Base-by-base conservation (phyloP, 2,888 invertebrate species). In the Trichogramma evanescens region DNA sequence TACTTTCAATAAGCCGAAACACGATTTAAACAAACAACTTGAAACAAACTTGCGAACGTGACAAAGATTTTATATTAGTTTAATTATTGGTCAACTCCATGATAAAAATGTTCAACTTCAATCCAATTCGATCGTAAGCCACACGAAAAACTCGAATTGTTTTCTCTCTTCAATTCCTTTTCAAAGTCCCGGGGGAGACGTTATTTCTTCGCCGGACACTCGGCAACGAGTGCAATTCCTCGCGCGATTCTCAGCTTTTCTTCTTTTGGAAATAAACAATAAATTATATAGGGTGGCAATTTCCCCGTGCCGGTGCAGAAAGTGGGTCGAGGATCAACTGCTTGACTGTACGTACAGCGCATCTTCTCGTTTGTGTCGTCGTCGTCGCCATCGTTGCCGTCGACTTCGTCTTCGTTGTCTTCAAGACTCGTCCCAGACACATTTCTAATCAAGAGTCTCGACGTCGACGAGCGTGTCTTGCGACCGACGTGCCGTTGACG, bases 241-340 rank as follows among this genome's bases (percentile, higher is more conserved):
- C 46, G 57, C 26, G 26, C 56, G 54, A 53, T 57, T 50, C 56
- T 56, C 58, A 49, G 50, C 56, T 50, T 52, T 42, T 52, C 54
- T 54, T 42, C 43, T 58, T 55, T 58, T 49, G 55, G 52, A 62
- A 62, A 62, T 55, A 58, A 62, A 62, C 62, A 62, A 62, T 62
- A 62, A 57, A 61, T 52, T 61, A 50, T 58, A 61, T 46, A 48
- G 13, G 5, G 26, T 38, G 56, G 59, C 54, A 61, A 57, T 61
- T 10, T 45, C 62, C 43, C 52, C 38, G 50, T 26, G 48, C 13
- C 41, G 50, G 9, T 26, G 26, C 7, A 6, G 41, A 43, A 62
- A 58, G 40, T 62, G 44, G 62, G 62, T 62, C 62, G 8, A 50
- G 49, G 5, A 6, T 38, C 50, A 9, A 9, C 10, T 45, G 45